Base-by-base conservation (phyloP, 2,888 invertebrate species). In the Pollenia amentaria region DNA sequence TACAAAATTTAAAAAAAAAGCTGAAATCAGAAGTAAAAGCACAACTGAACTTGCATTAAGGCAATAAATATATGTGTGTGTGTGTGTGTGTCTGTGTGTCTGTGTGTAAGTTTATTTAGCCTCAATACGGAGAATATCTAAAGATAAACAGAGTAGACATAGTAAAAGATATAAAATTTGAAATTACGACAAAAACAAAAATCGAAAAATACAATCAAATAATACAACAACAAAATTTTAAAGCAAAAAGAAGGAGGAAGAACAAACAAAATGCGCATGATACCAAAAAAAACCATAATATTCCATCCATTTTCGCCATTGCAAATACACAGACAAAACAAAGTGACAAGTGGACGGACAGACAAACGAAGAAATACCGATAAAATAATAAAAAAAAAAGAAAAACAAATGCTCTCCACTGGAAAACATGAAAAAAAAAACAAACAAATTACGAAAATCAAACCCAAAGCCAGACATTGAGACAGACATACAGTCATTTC, bases 381-480 rank as follows among this genome's bases (percentile, higher is more conserved):
- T 77, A 73, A 76, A 77, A 70, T 73, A 1, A 38, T n/a, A 21
- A 62, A 51, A 79, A 80, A 75, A 42, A 67, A 78, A 40, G 29
- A 84, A 79, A 73, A 86, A 80, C 79, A 82, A 84, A 84, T 84
- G 53, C 77, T 75, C 60, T 67, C 69, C 85, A 55, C 55, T 84
- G 64, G 64, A 72, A 80, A 64, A 44, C 40, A 38, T 51, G 3
- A 44, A 81, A 51, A 46, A n/a, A 64, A 51, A 81, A 72, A 55
- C 55, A 73, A 79, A 77, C 65, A 9, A 38, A 55, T 11, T 64
- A 62, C 16, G 29, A 85, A 82, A 87, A 79, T 79, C 76, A 80
- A 80, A 87, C 72, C 73, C 38, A 73, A 89, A 90, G 89, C 90
- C 89, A 87, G 87, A 87, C 87, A 87, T 72, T 60, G 65, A 79